Evolutionary conservation across 1,140 invertebrate genomes (phyloP), one percentile per base, ranked within the genome.

Genomic region (Palaemon carinicauda): DNA sequence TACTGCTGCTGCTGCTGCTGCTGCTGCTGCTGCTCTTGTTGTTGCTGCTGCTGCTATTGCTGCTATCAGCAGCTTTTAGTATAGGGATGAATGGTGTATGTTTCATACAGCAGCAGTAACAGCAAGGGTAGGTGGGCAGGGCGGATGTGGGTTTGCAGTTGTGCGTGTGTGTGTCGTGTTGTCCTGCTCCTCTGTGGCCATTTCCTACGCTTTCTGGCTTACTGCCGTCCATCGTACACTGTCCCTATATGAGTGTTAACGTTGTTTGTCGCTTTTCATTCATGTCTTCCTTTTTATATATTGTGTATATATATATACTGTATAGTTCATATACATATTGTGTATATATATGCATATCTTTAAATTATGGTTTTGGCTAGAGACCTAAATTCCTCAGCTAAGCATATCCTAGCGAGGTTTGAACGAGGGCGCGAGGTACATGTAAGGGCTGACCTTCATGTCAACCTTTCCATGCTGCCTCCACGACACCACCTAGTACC

Each of bases 161-260:
- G 80, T 82, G 87, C 80, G 87, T 88, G 87, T 90, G 81, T 78
- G 83, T 86, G 83, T 88, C 54, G 87, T 88, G 87, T 82, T 88
- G 87, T 88, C 87, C 87, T 84, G 82, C 82, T 85, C 87, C 82
- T 85, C 53, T 88, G 80, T 83, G 80, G 78, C 80, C 79, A 87
- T 81, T 41, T 54, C 80, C 71, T 75, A 33, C 73, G 77, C 78
- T 86, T 86, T 86, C 77, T 86, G 84, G 75, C 77, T 73, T 86
- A 79, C 56, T 79, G 75, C 75, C 75, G 80, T 78, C 84, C 73
- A 71, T 79, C 19, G 29, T 80, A 80, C 84, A 86, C 82, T 86
- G 56, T 80, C 84, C 82, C 52, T 83, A 31, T 60, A 83, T 83
- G 74, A 82, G 65, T 83, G 82, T 83, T 83, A 75, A 73, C 53